phyloP scores from a whole-genome alignment of 2,888 invertebrate genomes.

The Eupsilia transversa region DNA sequence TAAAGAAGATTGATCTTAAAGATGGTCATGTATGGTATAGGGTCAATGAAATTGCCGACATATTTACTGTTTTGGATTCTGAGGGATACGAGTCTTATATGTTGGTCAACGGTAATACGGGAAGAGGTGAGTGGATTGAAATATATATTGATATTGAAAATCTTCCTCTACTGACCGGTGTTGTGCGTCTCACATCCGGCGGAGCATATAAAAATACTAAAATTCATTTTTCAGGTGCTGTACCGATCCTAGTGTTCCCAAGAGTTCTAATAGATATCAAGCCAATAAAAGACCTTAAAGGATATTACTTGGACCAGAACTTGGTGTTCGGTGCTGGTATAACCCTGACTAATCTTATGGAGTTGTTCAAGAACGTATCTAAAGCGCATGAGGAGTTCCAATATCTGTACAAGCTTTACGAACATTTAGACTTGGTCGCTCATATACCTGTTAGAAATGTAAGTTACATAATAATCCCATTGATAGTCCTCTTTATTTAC shows the following conservation, averaged over 20 bases:
- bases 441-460: constrained; percentile 94
- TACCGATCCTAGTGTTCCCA: constrained; percentile 82
- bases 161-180: too few relatives aligned
- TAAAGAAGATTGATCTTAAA: constrained; percentile 75
- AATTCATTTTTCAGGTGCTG: constrained; percentile 77
- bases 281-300: constrained; percentile 90
- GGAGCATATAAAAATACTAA: neutral
- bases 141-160: neutral
- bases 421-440: constrained; percentile 93
- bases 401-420: constrained; percentile 91
- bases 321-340: constrained; percentile 91
- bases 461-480: constrained; percentile 70
- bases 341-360: constrained; percentile 90
- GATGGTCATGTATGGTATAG: constrained; percentile 89
- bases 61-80: constrained; percentile 86
- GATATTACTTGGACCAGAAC: constrained; percentile 80
- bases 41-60: constrained; percentile 85
- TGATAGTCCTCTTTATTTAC: neutral
- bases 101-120: constrained; percentile 93
- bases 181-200: neutral
- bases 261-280: constrained; percentile 92
- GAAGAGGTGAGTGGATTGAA: constrained; percentile 87
- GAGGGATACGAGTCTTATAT: constrained; percentile 87
- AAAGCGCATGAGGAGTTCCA: constrained; percentile 85
- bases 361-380: constrained; percentile 83